Conservation (phyloP, 2,113 vertebrate genomes). For the Rutilus rutilus region DNA sequence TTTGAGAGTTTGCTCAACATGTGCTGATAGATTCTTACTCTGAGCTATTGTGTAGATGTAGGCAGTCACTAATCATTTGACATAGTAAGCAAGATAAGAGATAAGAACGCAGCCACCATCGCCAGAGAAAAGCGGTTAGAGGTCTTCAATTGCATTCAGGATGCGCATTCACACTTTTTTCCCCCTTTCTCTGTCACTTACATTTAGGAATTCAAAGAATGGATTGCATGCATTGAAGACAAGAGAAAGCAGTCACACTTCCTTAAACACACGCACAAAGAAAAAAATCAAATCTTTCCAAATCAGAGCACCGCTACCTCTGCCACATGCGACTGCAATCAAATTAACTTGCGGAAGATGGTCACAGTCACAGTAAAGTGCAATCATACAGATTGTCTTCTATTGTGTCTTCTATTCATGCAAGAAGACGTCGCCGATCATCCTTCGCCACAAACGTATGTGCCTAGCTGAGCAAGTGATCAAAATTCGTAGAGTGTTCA, state of each 20-base stretch:
- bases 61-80: slow-evolving; percentile 23
- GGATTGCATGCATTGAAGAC: slow-evolving; percentile 12
- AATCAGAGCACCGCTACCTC: slow-evolving; percentile 49
- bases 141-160: slow-evolving; percentile 9
- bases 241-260: slow-evolving; percentile 38
- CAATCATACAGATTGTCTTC: slow-evolving; percentile 46
- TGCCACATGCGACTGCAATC: slow-evolving; percentile 51
- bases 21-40: slow-evolving; percentile 35
- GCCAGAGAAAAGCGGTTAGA: not conserved
- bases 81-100: slow-evolving; percentile 18
- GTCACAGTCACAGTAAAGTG: slow-evolving; percentile 25
- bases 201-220: slow-evolving; percentile 54
- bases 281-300: slow-evolving; percentile 30
- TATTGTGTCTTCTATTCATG: slow-evolving; percentile 22
- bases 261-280: slow-evolving; percentile 6
- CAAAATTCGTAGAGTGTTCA: not conserved
- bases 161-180: not conserved
- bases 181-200: not conserved
- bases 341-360: slow-evolving; percentile 44
- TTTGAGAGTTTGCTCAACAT: slow-evolving; percentile 22
- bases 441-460: not conserved
- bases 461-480: not conserved
- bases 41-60: slow-evolving; percentile 17
- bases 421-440: not conserved
- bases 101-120: not conserved